Base-by-base conservation (phyloP, 1,140 invertebrate genomes). In the Aplysia californica region DNA sequence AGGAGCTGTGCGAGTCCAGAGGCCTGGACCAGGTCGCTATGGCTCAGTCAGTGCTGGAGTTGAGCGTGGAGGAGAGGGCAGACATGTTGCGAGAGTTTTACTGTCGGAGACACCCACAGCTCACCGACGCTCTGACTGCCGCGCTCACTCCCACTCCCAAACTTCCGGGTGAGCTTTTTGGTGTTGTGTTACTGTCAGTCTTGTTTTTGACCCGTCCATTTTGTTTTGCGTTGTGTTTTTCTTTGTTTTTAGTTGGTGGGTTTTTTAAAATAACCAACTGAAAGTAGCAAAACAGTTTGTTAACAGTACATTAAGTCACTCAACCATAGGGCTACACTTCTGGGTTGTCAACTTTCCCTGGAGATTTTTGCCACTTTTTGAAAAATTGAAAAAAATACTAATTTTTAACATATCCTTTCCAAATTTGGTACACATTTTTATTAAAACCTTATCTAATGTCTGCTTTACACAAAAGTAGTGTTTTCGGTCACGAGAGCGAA, bases 1-100 rank as follows among this genome's bases (percentile, higher is more conserved):
- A 33, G n/a, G 67, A 75, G 18, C 23, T 79, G 44, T 67, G 44
- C 20, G 64, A 68, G 36, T 68, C 35, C 20, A 38, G 10, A 15
- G 41, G 58, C 2, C 35, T 38, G 3, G 55, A 64, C 18, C 35
- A 26, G n/a, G 4, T 73, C 15, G 41, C 41, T 20, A 6, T 77
- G 15, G 79, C 79, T 23, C 38, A 70, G 50, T 38, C 36, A 26
- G 31, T 80, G 2, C 3, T 80, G 38, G 5, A 20, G 0, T 50
- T 35, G 1, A 36, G 44, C 41, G 2, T 59, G 50, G 41, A 64
- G 23, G 41, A 77, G 15, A 68, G 75, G 33, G 44, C 69, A 35
- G 21, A 66, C 4, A 50, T 80, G 23, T 44, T 80, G 26, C 59
- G 44, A 39, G 64, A 71, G 4, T 77, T 80, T 36, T 80, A 80